Evolutionary conservation across 2,888 invertebrate species (phyloP).

Genomic region (Latheticus oryzae): DNA sequence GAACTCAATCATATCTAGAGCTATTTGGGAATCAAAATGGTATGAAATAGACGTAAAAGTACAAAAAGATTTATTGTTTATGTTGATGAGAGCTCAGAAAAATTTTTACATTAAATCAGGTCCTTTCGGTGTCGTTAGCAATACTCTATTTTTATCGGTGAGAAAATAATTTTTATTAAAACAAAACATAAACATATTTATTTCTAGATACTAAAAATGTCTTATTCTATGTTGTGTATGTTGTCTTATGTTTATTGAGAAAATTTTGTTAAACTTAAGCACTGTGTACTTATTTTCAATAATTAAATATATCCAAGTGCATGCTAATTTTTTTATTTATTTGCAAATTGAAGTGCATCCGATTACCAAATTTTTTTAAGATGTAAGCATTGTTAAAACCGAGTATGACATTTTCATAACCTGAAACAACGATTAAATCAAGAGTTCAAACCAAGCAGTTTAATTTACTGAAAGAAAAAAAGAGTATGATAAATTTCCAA

Average conservation of each 20-base stretch:
- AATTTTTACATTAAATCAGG: constrained; percentile 2
- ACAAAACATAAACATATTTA: neutral
- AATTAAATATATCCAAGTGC: neutral
- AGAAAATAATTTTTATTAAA: too few species aligned
- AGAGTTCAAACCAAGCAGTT: neutral
- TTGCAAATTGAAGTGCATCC: neutral
- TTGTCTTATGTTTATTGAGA: constrained; percentile 1
- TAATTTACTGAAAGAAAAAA: constrained; percentile 21
- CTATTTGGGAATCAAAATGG: constrained; percentile 15
- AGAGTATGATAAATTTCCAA: constrained; percentile 14
- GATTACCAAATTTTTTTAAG: constrained; percentile 4
- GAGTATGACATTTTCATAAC: constrained; percentile 32
- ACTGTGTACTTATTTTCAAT: neutral
- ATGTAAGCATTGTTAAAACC: constrained; percentile 12
- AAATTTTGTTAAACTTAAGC: neutral
- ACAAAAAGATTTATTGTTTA: constrained; percentile 8
- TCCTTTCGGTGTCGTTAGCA: constrained; percentile 8
- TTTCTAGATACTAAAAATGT: constrained; percentile 13
- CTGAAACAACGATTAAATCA: constrained; percentile 5
- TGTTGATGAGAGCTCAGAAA: constrained; percentile 5
- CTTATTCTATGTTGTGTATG: constrained; percentile 12
- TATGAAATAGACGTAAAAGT: constrained; percentile 4
- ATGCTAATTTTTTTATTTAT: neutral
- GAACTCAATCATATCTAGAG: neutral
- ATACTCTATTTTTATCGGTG: constrained; percentile 11